Conservation (phyloP, 2,888 invertebrate genomes). For the Folsomia manolachei region DNA sequence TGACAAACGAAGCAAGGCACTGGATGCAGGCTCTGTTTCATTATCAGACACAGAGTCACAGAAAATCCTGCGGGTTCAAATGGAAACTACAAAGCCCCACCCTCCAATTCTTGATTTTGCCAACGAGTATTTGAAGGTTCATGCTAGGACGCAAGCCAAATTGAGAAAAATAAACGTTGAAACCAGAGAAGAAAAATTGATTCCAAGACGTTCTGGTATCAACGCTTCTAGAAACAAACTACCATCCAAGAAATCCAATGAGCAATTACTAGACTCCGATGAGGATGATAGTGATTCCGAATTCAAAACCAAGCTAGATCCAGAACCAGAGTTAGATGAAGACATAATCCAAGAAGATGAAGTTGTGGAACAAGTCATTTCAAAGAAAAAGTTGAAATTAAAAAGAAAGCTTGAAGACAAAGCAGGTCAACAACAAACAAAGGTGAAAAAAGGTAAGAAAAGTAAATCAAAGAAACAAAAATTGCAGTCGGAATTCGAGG, state of each 20-base stretch:
- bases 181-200: slow-evolving; percentile 45
- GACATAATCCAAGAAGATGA: not conserved
- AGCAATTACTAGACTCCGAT: slow-evolving; percentile 34
- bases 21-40: slow-evolving; percentile 44
- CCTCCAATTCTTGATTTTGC: slow-evolving; percentile 45
- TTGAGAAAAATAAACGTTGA: slow-evolving; percentile 33
- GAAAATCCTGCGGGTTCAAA: slow-evolving; percentile 45
- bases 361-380: not conserved
- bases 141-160: slow-evolving; percentile 39
- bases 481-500: slow-evolving; percentile 21
- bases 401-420: slow-evolving; percentile 18
- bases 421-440: slow-evolving; percentile 8
- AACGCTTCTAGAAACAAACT: slow-evolving; percentile 18
- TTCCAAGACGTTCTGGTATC: slow-evolving; percentile 39
- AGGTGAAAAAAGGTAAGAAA: slow-evolving; percentile 31
- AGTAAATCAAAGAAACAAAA: slow-evolving; percentile 28
- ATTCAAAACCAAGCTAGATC: slow-evolving; percentile 39
- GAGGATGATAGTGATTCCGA: slow-evolving; percentile 32
- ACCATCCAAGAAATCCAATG: slow-evolving; percentile 7
- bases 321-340: not conserved
- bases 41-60: slow-evolving; percentile 43
- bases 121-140: slow-evolving; percentile 40
- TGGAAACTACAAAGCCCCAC: slow-evolving; percentile 39
- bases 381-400: slow-evolving; percentile 12
- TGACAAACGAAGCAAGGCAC: slow-evolving; percentile 38